phyloP scores from a whole-genome alignment of 2,888 invertebrate species.

The Schrankia costaestrigalis region DNA sequence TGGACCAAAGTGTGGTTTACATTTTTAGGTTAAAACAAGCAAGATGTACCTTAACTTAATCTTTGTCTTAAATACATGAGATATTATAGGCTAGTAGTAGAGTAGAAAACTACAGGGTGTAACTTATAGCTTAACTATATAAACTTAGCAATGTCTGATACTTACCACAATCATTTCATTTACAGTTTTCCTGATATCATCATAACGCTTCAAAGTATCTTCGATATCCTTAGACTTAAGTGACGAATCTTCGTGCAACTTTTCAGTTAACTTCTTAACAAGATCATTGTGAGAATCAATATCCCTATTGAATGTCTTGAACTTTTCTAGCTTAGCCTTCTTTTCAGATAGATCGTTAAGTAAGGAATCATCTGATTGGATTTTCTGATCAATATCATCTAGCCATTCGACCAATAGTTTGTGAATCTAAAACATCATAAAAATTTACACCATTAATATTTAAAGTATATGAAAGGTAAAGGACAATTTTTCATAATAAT shows the following conservation, averaged over 20 bases:
- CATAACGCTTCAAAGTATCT: slow-evolving; percentile 85
- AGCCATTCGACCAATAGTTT: slow-evolving; percentile 93
- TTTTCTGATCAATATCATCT: slow-evolving; percentile 91
- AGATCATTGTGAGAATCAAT: slow-evolving; percentile 89
- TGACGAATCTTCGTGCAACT: slow-evolving; percentile 85
- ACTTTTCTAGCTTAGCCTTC: slow-evolving; percentile 92
- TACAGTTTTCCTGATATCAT: slow-evolving; percentile 84
- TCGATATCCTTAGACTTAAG: slow-evolving; percentile 85
- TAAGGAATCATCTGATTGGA: slow-evolving; percentile 86
- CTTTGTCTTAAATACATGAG: too few relatives aligned
- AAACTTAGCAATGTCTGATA: slow-evolving; percentile 20
- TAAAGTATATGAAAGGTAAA: too few relatives aligned
- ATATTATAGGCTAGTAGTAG: too few relatives aligned
- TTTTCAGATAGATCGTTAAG: slow-evolving; percentile 95
- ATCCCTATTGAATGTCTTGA: slow-evolving; percentile 90
- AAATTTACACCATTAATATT: too few relatives aligned
- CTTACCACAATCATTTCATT: slow-evolving; percentile 83
- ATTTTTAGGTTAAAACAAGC: not conserved
- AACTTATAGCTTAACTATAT: not conserved
- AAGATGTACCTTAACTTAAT: not conserved
- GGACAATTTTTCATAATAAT: too few relatives aligned
- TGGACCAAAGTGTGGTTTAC: not conserved
- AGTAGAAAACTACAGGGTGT: not conserved
- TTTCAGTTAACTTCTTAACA: slow-evolving; percentile 87
- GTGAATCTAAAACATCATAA: slow-evolving; percentile 80